Evolutionary conservation across 2,888 invertebrate genomes (phyloP).

Genomic region (Stomorhina lunata): DNA sequence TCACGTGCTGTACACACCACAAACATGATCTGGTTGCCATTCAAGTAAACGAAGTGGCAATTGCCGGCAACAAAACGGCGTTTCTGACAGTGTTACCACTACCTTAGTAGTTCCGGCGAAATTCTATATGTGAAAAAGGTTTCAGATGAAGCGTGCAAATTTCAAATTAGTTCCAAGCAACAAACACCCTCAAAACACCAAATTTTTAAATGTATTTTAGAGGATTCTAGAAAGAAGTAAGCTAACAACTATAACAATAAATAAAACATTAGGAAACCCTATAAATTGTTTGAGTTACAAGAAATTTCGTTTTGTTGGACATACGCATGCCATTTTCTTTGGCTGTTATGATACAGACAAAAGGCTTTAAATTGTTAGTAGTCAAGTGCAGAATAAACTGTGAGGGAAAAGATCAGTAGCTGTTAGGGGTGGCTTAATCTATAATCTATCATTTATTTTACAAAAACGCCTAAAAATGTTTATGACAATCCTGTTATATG

Average conservation of each 20-base stretch:
- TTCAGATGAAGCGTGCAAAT: conserved; percentile 55
- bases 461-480: not conserved
- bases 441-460: not conserved
- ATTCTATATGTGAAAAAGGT: not conserved
- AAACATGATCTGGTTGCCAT: conserved; percentile 61
- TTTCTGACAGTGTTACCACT: not conserved
- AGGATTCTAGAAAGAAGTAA: not conserved
- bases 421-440: not conserved
- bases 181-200: conserved; percentile 47
- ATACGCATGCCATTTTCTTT: not conserved
- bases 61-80: not conserved
- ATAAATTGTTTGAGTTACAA: conserved; percentile 11
- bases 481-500: conserved; percentile 65
- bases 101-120: not conserved
- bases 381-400: conserved; percentile 66
- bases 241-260: conserved; percentile 27
- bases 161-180: conserved; percentile 55
- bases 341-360: not conserved
- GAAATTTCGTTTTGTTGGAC: conserved; percentile 40
- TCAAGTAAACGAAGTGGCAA: conserved; percentile 11
- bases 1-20: conserved; percentile 66
- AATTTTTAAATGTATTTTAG: conserved; percentile 16
- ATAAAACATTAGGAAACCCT: conserved; percentile 29
- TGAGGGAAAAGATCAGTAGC: not conserved
- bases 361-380: conserved; percentile 75